These are phyloP conservation scores for Caenorhabditis latens DNA, from an alignment of 1,140 invertebrate species.

Conservation along the genomic window DNA sequence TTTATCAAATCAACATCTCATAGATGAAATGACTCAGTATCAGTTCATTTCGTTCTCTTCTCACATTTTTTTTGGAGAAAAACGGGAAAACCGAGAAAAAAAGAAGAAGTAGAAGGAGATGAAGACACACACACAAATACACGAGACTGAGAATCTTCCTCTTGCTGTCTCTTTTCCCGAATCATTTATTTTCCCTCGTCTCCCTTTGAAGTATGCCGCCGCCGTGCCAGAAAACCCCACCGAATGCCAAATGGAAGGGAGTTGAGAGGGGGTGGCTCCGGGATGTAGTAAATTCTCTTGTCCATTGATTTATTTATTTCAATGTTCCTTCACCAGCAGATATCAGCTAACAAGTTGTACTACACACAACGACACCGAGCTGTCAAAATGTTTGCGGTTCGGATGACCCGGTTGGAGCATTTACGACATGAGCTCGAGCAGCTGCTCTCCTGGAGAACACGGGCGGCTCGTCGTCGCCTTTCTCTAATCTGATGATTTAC, in stretches of 20 bases:
- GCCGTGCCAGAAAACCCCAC: constrained; percentile 40
- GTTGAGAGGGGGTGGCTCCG: too few relatives aligned
- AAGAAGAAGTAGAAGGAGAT: background rate
- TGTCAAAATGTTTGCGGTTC: constrained; percentile 51
- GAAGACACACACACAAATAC: constrained; percentile 27
- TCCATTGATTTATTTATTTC: background rate
- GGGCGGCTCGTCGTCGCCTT: constrained; percentile 1
- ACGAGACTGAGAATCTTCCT: background rate
- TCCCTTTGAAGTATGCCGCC: constrained; percentile 41
- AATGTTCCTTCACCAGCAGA: background rate
- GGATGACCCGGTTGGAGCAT: background rate
- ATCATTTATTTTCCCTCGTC: constrained; percentile 43
- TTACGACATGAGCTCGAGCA: background rate
- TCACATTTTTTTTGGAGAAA: background rate
- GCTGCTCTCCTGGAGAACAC: background rate
- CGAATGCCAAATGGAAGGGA: too few relatives aligned
- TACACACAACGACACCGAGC: background rate
- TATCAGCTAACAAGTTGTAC: background rate
- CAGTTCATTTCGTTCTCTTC: constrained; percentile 4
- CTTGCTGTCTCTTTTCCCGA: constrained; percentile 31
- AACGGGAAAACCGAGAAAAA: background rate
- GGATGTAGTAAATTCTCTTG: background rate
- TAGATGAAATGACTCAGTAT: too few relatives aligned
- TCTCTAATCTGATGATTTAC: constrained; percentile 52
- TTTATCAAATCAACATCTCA: too few relatives aligned